Evolutionary conservation across 2,113 vertebrate species (phyloP), one percentile per base, ranked within the genome.

Genomic region (Tinamus guttatus): DNA sequence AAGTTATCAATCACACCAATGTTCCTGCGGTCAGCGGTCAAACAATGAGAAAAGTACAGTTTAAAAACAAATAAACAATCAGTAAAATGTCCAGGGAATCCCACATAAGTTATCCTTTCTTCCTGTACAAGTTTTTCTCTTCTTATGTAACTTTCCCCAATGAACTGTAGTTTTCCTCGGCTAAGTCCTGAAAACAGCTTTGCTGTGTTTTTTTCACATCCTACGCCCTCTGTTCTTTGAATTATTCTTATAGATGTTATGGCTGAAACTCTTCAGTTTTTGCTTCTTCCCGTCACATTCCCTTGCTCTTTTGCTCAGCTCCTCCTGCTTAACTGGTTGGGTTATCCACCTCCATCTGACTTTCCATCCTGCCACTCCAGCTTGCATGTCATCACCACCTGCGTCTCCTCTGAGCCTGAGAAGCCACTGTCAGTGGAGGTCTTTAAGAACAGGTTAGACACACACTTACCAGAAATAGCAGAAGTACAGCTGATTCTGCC

Each of bases 401-500:
- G 56, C 56, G 41, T 78, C n/a, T 83, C 19, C 45, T 45, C 56
- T 21, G 28, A 85, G 88, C 52, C 43, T 82, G 52, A 75, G 77
- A 21, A 80, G 74, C 75, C 67, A 82, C 47, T 5, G 0, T 54
- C 75, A 54, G 49, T 24, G 24, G 54, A 90, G 73, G 34, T 77
- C 86, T 93, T 14, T 81, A 80, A 90, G 89, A 93, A 65, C 41
- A 79, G 74, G 93, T 90, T 86, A 27, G 86, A 75, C 9, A 45
- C 73, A 59, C 47, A 28, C 77, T 95, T 96, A 93, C 93, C 93
- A 94, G 91, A 90, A 97, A 90, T 58, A 94, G 77, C 77, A 2
- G 19, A 49, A 94, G 91, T 38, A 69, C 56, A 68, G 69, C 40
- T 93, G 77, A 58, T 87, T 89, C 74, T 93, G 94, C 93, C 93